These are phyloP conservation scores for Columbina picui DNA, from an alignment of 2,113 vertebrate genomes.

Conservation along the genomic window DNA sequence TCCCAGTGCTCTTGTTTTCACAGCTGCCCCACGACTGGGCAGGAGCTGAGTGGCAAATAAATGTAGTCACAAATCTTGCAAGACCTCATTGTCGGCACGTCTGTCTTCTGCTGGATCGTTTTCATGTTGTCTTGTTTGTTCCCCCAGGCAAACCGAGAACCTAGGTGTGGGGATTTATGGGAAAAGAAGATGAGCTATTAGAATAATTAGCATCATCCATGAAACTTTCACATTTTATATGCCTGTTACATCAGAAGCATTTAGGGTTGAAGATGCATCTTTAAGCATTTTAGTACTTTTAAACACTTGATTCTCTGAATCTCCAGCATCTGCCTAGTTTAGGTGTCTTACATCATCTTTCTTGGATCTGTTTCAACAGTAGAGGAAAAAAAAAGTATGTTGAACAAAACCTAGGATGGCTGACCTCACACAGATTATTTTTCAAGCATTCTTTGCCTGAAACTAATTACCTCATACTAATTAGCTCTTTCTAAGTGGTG, in stretches of 20 bases:
- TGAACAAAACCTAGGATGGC: not conserved
- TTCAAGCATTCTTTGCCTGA: slow-evolving; percentile 17
- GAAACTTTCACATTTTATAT: not conserved
- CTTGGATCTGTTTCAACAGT: not conserved
- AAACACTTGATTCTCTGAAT: not conserved
- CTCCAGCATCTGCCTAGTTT: not conserved
- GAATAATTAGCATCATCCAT: not conserved
- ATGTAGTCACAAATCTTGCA: not conserved
- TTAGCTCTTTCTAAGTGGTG: not conserved
- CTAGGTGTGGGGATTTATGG: not conserved
- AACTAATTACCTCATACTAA: slow-evolving; percentile 28
- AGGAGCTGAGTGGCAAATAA: slow-evolving; percentile 6
- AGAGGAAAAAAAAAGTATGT: not conserved
- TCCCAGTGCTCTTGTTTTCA: slow-evolving; percentile 58
- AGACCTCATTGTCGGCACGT: not conserved
- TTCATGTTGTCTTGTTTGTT: not conserved
- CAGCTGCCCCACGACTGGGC: slow-evolving; percentile 56
- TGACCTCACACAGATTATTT: slow-evolving; percentile 9
- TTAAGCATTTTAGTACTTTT: not conserved
- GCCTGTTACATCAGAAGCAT: not conserved
- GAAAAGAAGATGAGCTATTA: not conserved
- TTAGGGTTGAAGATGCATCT: not conserved
- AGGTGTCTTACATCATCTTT: not conserved
- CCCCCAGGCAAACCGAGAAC: not conserved
- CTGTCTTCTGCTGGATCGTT: not conserved